phyloP scores from a whole-genome alignment of 1,140 invertebrate species.

The Leptinotarsa undecemlineata region DNA sequence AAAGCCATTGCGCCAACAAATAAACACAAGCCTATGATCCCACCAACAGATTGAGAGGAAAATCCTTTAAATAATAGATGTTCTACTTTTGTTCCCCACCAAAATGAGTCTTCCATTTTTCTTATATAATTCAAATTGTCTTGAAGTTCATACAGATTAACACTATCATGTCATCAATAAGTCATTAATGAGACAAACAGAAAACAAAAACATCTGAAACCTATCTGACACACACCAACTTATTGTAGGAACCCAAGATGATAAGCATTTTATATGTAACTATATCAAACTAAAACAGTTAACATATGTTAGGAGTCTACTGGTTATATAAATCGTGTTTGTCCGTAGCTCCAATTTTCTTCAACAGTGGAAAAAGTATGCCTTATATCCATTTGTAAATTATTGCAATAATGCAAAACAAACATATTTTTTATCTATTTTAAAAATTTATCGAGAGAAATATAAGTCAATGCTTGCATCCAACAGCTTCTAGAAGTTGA shows the following conservation, averaged over 20 bases:
- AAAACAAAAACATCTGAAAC: neutral
- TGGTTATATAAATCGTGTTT: too few relatives aligned
- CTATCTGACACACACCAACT: neutral
- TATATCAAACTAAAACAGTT: too few relatives aligned
- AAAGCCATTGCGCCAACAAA: constrained; percentile 47
- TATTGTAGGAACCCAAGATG: neutral
- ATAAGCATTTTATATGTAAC: neutral
- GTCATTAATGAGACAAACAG: neutral
- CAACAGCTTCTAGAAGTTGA: too few relatives aligned
- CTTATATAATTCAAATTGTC: neutral
- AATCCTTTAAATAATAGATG: constrained; percentile 51
- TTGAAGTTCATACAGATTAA: neutral
- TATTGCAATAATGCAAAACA: too few relatives aligned
- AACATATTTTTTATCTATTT: too few relatives aligned
- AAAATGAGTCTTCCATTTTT: constrained; percentile 45
- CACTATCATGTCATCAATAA: neutral
- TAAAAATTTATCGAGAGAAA: too few relatives aligned
- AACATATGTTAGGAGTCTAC: too few relatives aligned
- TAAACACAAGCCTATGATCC: constrained; percentile 47
- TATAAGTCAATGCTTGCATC: too few relatives aligned
- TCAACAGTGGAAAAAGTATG: too few relatives aligned
- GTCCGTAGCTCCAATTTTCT: too few relatives aligned
- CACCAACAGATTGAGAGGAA: constrained; percentile 39
- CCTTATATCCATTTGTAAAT: too few relatives aligned
- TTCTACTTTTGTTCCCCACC: constrained; percentile 48